Conservation (phyloP, 2,113 vertebrate species). For the Dendropsophus ebraccatus region DNA sequence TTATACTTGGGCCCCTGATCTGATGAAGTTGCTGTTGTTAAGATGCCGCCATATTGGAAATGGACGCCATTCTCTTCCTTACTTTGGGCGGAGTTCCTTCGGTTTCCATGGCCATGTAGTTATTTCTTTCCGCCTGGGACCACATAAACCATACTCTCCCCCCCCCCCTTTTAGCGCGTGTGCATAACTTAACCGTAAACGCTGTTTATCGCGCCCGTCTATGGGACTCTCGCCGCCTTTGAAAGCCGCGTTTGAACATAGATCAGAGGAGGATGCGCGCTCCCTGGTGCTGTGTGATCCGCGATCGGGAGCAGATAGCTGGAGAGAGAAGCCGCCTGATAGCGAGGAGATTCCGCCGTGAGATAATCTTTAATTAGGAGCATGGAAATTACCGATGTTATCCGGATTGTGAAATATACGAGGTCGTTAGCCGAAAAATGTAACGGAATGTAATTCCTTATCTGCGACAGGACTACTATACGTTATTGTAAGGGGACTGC, state of each 20-base stretch:
- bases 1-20: too few species aligned
- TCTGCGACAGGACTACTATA: background rate
- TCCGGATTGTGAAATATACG: background rate
- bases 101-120: too few species aligned
- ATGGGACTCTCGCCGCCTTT: background rate
- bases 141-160: too few species aligned
- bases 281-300: too few species aligned
- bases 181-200: too few species aligned
- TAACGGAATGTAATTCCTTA: background rate
- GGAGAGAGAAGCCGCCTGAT: background rate
- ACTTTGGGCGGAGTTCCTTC: too few species aligned
- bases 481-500: too few species aligned
- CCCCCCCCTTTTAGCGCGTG: too few species aligned
- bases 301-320: background rate
- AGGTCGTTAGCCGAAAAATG: background rate
- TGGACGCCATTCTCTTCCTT: too few species aligned
- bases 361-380: constrained; percentile 14
- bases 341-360: background rate
- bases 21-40: too few species aligned
- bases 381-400: background rate
- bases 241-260: background rate
- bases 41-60: too few species aligned
- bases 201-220: background rate
- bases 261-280: background rate
- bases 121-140: too few species aligned